Conservation (phyloP, 2,113 vertebrate genomes). For the Mesocricetus auratus region DNA sequence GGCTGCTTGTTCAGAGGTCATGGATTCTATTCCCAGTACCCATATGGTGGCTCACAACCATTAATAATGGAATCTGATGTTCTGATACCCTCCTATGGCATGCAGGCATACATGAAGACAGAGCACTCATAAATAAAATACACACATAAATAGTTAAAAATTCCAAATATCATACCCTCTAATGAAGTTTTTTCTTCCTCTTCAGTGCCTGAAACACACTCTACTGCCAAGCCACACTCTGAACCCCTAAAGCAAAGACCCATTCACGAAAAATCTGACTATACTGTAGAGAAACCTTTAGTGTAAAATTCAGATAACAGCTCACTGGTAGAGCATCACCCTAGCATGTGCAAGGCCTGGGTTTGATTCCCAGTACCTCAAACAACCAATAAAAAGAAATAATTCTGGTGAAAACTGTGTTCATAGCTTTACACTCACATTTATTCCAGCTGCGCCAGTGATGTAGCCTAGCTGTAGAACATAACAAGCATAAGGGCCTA, state of each 20-base stretch:
- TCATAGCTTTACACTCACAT: background rate
- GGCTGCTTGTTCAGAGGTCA: background rate
- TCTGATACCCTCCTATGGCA: background rate
- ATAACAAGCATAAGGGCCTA: background rate
- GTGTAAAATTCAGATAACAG: background rate
- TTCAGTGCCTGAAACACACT: background rate
- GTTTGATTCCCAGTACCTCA: background rate
- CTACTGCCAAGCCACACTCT: background rate
- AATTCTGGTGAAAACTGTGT: background rate
- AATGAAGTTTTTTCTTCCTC: slow-evolving; percentile 3
- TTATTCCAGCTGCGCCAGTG: background rate
- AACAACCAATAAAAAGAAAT: background rate
- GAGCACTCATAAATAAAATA: background rate
- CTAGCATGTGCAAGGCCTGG: background rate
- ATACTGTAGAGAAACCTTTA: background rate
- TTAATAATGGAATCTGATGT: background rate
- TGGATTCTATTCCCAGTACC: background rate
- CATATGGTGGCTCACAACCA: background rate
- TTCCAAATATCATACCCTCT: background rate
- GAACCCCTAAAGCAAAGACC: background rate
- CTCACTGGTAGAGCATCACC: background rate
- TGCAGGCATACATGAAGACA: background rate
- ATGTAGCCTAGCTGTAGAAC: background rate
- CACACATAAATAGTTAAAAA: background rate
- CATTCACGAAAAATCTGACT: background rate